These are phyloP conservation scores for Heliconius erato DNA, from an alignment of 2,888 invertebrate genomes.

Conservation along the genomic window DNA sequence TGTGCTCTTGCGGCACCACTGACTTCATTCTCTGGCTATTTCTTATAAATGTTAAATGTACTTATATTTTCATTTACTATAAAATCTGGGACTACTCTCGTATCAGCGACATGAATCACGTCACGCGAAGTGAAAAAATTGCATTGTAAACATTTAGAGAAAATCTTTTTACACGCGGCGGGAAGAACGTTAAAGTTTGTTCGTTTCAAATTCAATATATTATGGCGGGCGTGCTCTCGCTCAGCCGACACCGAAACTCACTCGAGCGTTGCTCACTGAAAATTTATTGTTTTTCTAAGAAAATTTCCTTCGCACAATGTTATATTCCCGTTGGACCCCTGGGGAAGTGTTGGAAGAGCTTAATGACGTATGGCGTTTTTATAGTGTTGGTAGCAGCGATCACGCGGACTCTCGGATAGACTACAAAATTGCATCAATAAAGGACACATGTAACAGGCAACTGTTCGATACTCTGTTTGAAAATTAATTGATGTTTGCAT, in stretches of 20 bases:
- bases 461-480: neutral
- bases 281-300: slow-evolving; percentile 86
- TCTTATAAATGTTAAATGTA: no score
- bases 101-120: slow-evolving; percentile 52
- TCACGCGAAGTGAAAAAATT: slow-evolving; percentile 69
- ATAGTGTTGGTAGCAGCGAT: slow-evolving; percentile 23
- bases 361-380: slow-evolving; percentile 66
- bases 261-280: slow-evolving; percentile 84
- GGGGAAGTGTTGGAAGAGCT: slow-evolving; percentile 73
- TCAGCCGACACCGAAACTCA: slow-evolving; percentile 85
- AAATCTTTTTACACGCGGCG: slow-evolving; percentile 81
- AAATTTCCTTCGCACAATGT: slow-evolving; percentile 80
- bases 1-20: no score
- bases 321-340: slow-evolving; percentile 70
- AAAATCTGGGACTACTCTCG: neutral
- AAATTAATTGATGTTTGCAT: neutral
- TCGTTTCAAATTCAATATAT: slow-evolving; percentile 86
- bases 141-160: slow-evolving; percentile 81
- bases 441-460: neutral
- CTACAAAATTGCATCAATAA: neutral
- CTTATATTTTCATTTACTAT: neutral
- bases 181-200: slow-evolving; percentile 83
- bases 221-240: slow-evolving; percentile 84
- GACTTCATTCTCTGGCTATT: no score
- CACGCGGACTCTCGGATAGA: neutral